phyloP scores from a whole-genome alignment of 2,797 vertebrate genomes.

The Lepus oiostolus region DNA sequence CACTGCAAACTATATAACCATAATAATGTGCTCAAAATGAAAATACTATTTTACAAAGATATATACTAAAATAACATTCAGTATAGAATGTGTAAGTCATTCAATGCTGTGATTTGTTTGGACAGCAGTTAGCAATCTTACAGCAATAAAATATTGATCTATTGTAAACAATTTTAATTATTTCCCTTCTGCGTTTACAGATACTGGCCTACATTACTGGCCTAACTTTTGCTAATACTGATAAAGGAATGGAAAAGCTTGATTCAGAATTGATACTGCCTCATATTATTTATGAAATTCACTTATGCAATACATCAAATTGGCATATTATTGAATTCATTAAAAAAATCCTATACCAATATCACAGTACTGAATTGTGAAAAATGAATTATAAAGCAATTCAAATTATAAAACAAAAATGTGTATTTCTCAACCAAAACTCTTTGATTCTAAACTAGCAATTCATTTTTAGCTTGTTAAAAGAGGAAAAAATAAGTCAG shows the following conservation, averaged over 20 bases:
- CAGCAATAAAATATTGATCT: conserved; percentile 83
- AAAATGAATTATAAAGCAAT: neutral
- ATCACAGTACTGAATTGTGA: neutral
- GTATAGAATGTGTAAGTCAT: conserved; percentile 81
- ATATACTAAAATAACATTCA: conserved; percentile 85
- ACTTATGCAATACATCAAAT: neutral
- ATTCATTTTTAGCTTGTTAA: conserved; percentile 36
- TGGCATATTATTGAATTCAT: conserved; percentile 2
- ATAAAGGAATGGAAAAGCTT: neutral
- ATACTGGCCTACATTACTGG: neutral
- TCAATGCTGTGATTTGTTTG: conserved; percentile 83
- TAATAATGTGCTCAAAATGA: conserved; percentile 86
- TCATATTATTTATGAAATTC: neutral
- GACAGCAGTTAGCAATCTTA: conserved; percentile 81
- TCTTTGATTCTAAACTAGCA: conserved; percentile 54
- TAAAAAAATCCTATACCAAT: conserved; percentile 13
- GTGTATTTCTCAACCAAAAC: neutral
- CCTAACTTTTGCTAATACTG: conserved; percentile 21
- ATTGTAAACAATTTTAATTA: conserved; percentile 75
- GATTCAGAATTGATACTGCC: conserved; percentile 13
- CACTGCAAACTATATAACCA: conserved; percentile 76
- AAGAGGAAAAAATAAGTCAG: neutral
- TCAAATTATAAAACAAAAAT: conserved; percentile 14
- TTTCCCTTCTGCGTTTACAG: conserved; percentile 81
- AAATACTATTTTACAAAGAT: conserved; percentile 87